Evolutionary conservation across 2,113 vertebrate genomes (phyloP).

Genomic region (Seriola aureovittata): DNA sequence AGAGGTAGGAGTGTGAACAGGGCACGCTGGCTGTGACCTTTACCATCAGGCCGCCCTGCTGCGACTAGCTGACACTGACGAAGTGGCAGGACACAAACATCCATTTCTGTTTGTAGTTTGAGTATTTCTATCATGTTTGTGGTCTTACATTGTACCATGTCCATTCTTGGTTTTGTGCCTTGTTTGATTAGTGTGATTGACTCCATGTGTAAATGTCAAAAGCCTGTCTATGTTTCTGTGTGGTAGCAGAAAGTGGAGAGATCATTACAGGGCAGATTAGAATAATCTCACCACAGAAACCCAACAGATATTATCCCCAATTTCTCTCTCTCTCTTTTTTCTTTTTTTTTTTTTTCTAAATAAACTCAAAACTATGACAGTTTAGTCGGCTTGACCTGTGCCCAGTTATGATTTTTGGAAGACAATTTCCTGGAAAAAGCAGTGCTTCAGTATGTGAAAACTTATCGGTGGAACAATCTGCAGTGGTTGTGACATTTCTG

Average conservation of each 20-base stretch:
- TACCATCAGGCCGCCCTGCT: slow-evolving; percentile 43
- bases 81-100: slow-evolving; percentile 48
- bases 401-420: slow-evolving; percentile 19
- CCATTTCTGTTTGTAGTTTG: slow-evolving; percentile 37
- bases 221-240: slow-evolving; percentile 45
- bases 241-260: slow-evolving; percentile 40
- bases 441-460: slow-evolving; percentile 30
- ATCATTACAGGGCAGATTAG: slow-evolving; percentile 20
- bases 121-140: slow-evolving; percentile 64
- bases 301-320: not conserved
- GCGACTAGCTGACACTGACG: slow-evolving; percentile 7
- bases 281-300: slow-evolving; percentile 7
- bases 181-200: slow-evolving; percentile 64
- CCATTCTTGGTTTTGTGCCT: slow-evolving; percentile 74
- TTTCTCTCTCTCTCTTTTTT: not conserved
- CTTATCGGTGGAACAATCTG: slow-evolving; percentile 16
- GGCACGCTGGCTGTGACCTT: slow-evolving; percentile 67
- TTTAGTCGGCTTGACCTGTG: slow-evolving; percentile 34
- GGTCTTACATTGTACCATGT: slow-evolving; percentile 68
- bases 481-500: slow-evolving; percentile 52
- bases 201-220: slow-evolving; percentile 39
- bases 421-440: slow-evolving; percentile 19
- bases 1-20: slow-evolving; percentile 41
- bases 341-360: not conserved
- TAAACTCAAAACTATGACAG: slow-evolving; percentile 2